Evolutionary conservation across 1,140 invertebrate species (phyloP), one percentile per base, ranked within the genome.

Genomic region (Ladona fulva): DNA sequence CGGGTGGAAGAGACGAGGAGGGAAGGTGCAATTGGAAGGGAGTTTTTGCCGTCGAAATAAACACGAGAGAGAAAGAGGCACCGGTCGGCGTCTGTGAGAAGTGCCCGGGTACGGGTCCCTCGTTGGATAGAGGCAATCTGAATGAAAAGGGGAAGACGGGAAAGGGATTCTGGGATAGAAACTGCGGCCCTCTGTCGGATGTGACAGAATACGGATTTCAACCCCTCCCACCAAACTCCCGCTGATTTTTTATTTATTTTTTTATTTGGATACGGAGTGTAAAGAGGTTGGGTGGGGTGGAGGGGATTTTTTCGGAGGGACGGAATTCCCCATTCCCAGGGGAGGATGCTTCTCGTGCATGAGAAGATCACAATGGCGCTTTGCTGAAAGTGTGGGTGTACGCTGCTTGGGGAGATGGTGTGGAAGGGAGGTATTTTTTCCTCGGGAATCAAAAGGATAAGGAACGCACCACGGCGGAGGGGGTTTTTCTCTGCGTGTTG

Each of bases 201-300:
- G 44, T 66, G 52, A 66, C 52, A 66, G 52, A 22, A 66, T 66
- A 66, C 52, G 52, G 52, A 66, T 66, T 66, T 66, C 52, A 66
- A 19, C 52, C 52, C 52, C 44, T 52, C 44, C 44, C 44, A 52
- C 44, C 44, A 11, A 52, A 52, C 44, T 52, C 44, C 52, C 52
- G 52, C 52, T 66, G 52, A 66, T 66, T 66, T 37, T 37, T 66
- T 66, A 66, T 66, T 66, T 66, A 66, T 66, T 66, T 66, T 66
- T 66, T 19, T 66, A 66, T 66, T 66, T 66, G 52, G 52, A 66
- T 66, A 66, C 52, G 52, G 52, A 16, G 52, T 66, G 52, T 66
- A 66, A 66, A 66, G 52, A 66, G 52, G 52, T 66, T 66, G 3
- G 14, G 52, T 12, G 52, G 52, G 52, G 1, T 19, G 1, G 44